A percentile compares a stretch with the other conserved stretches of the same genome.
These are phyloP conservation scores for Eucera pruinosa DNA, from an alignment of 2,888 invertebrate genomes.

Conservation along the genomic window DNA sequence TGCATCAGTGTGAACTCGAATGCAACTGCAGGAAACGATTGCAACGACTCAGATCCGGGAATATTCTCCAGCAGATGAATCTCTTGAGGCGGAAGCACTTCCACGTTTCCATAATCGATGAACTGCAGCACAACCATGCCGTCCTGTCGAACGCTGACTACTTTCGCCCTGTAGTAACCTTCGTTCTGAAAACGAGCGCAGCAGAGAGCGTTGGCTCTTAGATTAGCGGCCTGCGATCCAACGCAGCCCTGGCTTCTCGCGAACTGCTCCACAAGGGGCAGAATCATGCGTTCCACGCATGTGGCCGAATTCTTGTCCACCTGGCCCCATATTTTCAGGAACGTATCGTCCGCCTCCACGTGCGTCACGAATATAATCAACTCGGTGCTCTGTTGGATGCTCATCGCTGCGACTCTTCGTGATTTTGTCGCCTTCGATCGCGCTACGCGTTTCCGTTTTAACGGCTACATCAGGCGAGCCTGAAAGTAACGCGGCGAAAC, in stretches of 20 bases:
- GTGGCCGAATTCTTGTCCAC: constrained; percentile 85
- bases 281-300: constrained; percentile 85
- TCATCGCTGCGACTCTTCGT: no score
- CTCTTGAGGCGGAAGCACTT: constrained; percentile 86
- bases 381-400: constrained; percentile 47
- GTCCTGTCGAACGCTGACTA: constrained; percentile 85
- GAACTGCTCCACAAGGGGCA: constrained; percentile 82
- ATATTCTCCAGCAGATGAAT: constrained; percentile 87
- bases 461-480: no score
- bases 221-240: constrained; percentile 68
- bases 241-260: constrained; percentile 83
- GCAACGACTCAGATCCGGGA: constrained; percentile 83
- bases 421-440: no score
- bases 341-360: constrained; percentile 89
- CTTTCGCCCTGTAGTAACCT: constrained; percentile 88
- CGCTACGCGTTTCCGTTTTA: no score
- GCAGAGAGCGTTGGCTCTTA: constrained; percentile 86
- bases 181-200: constrained; percentile 89
- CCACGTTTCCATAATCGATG: constrained; percentile 89
- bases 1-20: constrained; percentile 87
- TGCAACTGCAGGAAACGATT: constrained; percentile 86
- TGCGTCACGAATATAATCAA: constrained; percentile 86
- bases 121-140: constrained; percentile 88
- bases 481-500: no score
- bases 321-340: constrained; percentile 91